Percentiles rank a stretch among this genome's conserved stretches.
Conservation (phyloP, 2,797 vertebrate genomes). For the Tangara arthus region DNA sequence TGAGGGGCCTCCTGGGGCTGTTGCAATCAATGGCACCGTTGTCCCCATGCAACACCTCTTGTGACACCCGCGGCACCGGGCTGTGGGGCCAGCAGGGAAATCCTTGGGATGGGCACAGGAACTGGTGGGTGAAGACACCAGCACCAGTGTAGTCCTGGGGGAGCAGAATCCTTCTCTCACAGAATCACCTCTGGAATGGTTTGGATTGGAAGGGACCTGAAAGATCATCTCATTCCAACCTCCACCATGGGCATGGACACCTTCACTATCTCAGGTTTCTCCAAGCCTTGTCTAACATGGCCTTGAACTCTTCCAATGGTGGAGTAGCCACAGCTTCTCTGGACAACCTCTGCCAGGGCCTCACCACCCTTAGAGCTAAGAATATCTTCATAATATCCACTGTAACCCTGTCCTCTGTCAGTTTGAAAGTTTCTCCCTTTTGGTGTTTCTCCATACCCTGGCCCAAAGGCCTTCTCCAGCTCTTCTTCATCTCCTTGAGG, state of each 20-base stretch:
- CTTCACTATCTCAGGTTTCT: accelerated
- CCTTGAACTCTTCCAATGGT: background rate
- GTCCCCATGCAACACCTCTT: background rate
- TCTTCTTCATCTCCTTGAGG: background rate
- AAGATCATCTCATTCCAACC: too few relatives aligned
- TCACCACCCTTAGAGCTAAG: accelerated
- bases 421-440: background rate
- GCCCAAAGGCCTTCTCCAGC: accelerated
- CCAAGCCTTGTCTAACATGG: accelerated
- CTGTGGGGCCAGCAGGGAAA: too few relatives aligned
- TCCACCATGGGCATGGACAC: accelerated
- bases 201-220: background rate
- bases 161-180: background rate
- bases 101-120: too few relatives aligned
- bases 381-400: accelerated
- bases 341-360: accelerated
- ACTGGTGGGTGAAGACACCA: too few relatives aligned
- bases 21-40: background rate
- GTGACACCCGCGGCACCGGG: accelerated
- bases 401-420: background rate
- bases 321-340: accelerated
- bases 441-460: accelerated
- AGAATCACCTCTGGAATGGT: background rate
- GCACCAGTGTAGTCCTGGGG: background rate
- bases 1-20: background rate